Evolutionary conservation across 2,888 invertebrate genomes (phyloP), one percentile per base, ranked within the genome.

Genomic region (Cheilosia vulpina): DNA sequence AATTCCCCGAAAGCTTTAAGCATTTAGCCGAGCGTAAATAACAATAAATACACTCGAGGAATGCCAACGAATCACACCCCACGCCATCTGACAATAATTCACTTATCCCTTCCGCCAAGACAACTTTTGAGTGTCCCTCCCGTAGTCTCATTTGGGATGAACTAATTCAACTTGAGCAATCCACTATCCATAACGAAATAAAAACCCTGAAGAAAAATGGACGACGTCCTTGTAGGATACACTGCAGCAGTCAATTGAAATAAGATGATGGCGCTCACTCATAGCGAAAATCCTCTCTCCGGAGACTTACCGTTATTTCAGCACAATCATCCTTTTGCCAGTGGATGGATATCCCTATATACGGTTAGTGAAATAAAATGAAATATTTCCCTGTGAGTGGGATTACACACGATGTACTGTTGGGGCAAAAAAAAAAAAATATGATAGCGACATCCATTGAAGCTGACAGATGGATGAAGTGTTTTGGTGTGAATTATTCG

Each of bases 371-470:
- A 17, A 65, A 65, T 50, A 50, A 66, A 75, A 75, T 75, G 65
- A 75, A 75, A 75, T 66, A 73, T 72, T 45, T 62, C 24, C 60
- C 52, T 31, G 27, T 31, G 50, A 38, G 24, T 38, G 50, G 50
- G 21, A 19, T 47, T 47, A 47, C 9, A 19, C 47, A 47, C 9
- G 47, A 19, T 17, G 17, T 15, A 52, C 11, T 24, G 52, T 6
- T 19, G 0, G 11, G 31, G 27, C 7, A 1, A 6, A 27, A 27
- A 21, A 13, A 57, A 43, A 13, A 68, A 69, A 73, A 78, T n/a
- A 73, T 73, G 57, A 78, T 78, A 83, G 69, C 57, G 73, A 78
- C 73, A 83, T 83, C 53, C 41, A 83, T 78, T 83, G 63, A 83
- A 62, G 68, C 78, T 78, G 83, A 78, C 78, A 78, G 83, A 78